Conservation (phyloP, 2,113 vertebrate species). For the Triplophysa tibetana region DNA sequence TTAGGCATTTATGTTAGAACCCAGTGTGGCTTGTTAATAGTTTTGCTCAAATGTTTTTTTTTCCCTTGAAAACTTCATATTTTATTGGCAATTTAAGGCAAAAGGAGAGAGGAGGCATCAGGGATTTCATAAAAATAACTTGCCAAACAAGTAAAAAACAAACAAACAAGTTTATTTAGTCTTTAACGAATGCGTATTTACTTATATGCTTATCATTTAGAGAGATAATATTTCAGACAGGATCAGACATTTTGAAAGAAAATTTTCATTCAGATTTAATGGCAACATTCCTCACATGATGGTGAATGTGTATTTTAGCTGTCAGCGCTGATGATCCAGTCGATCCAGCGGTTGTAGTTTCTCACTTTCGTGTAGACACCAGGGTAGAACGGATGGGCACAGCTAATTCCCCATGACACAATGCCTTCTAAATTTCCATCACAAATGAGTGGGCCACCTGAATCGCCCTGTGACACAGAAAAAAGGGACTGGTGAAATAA, state of each 20-base stretch:
- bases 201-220: no score
- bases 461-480: slow-evolving; percentile 69
- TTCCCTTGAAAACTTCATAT: no score
- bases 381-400: slow-evolving; percentile 67
- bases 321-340: slow-evolving; percentile 39
- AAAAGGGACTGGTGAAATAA: neutral
- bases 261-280: neutral
- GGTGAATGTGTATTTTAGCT: neutral
- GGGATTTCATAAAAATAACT: neutral
- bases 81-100: no score
- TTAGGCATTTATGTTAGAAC: no score
- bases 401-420: slow-evolving; percentile 78
- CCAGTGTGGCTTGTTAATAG: no score
- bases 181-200: neutral
- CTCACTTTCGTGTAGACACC: slow-evolving; percentile 76
- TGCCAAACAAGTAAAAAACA: neutral
- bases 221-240: neutral
- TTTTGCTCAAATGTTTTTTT: no score
- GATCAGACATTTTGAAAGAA: neutral
- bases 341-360: slow-evolving; percentile 66
- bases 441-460: slow-evolving; percentile 72
- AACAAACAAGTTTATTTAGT: neutral
- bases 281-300: neutral
- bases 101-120: no score
- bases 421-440: slow-evolving; percentile 68